A percentile compares a stretch with the other conserved stretches of the same genome.
Evolutionary conservation across 2,113 vertebrate genomes (phyloP).

Genomic region (Vireo altiloquus): DNA sequence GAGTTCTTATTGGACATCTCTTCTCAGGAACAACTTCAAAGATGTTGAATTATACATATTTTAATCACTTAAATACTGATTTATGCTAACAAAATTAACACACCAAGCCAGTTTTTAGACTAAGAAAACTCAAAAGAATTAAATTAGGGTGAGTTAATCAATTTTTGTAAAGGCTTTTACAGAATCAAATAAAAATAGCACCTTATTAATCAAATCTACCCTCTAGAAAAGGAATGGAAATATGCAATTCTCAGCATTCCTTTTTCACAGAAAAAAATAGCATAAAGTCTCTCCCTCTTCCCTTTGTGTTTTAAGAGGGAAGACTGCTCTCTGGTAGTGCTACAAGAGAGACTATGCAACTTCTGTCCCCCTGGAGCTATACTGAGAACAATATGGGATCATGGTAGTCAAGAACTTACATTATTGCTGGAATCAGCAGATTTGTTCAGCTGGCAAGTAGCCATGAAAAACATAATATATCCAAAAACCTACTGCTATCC

Average conservation of each 20-base stretch:
- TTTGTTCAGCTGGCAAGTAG: background rate
- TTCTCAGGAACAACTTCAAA: background rate
- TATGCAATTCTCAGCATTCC: background rate
- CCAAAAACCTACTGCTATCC: background rate
- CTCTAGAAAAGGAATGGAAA: background rate
- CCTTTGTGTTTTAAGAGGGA: background rate
- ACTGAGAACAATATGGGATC: background rate
- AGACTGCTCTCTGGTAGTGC: fast-evolving
- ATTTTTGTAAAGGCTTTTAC: background rate
- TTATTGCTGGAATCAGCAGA: background rate
- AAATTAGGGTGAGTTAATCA: background rate
- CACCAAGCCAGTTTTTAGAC: background rate
- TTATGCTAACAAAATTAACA: background rate
- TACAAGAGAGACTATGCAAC: background rate
- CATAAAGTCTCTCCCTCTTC: background rate
- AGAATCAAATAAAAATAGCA: background rate
- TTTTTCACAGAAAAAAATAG: background rate
- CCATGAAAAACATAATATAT: background rate
- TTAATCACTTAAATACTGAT: background rate
- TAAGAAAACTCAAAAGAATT: background rate
- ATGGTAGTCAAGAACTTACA: background rate
- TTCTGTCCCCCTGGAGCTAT: background rate
- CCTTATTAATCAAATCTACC: background rate
- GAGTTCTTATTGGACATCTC: background rate
- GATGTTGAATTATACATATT: background rate